These are phyloP conservation scores for Temnothorax nylanderi DNA, from an alignment of 1,140 invertebrate species.

Conservation along the genomic window DNA sequence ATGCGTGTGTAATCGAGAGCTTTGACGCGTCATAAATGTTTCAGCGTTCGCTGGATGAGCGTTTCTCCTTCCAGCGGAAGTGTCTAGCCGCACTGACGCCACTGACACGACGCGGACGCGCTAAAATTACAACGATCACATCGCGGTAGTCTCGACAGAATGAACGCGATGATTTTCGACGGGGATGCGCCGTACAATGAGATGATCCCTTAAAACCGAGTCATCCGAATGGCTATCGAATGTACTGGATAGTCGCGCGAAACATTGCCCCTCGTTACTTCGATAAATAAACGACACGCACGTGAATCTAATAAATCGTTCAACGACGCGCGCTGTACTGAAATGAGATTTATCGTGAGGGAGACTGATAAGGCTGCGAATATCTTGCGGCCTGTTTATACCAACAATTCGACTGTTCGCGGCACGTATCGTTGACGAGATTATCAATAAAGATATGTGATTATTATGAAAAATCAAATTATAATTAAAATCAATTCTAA, in stretches of 20 bases:
- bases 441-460: neutral
- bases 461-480: neutral
- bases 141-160: neutral
- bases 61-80: neutral
- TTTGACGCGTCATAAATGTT: neutral
- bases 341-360: neutral
- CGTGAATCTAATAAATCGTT: slow-evolving; percentile 7
- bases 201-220: neutral
- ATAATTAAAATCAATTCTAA: neutral
- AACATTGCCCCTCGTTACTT: neutral
- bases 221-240: neutral
- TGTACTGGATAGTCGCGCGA: neutral
- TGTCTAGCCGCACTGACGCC: neutral
- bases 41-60: neutral
- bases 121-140: neutral
- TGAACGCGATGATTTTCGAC: neutral
- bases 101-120: neutral
- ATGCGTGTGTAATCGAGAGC: neutral
- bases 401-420: neutral
- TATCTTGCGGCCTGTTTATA: neutral
- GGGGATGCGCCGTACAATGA: neutral
- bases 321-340: neutral
- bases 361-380: neutral
- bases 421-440: neutral
- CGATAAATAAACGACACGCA: neutral